Base-by-base conservation (phyloP, 1,140 invertebrate species). In the Hyles vespertilio region DNA sequence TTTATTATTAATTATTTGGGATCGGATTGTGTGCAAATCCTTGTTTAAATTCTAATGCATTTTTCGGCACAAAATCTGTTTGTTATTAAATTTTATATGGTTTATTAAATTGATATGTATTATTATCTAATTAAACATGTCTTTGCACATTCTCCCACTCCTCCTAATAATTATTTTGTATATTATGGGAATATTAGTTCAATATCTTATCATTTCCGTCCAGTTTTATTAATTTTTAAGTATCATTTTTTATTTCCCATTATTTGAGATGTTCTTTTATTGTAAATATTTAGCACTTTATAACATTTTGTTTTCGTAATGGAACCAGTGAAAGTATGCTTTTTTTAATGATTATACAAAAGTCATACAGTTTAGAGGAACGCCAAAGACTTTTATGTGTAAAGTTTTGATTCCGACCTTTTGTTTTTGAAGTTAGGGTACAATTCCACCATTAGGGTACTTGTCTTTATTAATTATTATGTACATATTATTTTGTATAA, bases 281-380 rank as follows among this genome's bases (percentile, higher is more conserved):
- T 61, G 58, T 84, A 74, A 79, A 82, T 74, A 82, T 84, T 81
- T 62, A 67, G 63, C 65, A 55, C 76, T 67, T 51, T 71, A 66
- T 12, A 62, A 59, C 58, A 8, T 40, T 62, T 61, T 51, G 61
- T 59, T 60, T 59, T 63, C 33, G 48, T 22, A 49, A 47, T 40
- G 12, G n/a, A 51, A 10, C 22, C 49, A 51, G 12, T 51, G 32
- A 51, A 51, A 54, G 55, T 55, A 68, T 62, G 58, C 51, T 70
- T 68, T 70, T 60, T 61, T 67, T 60, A 63, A 68, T 67, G 53
- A 63, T 75, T 74, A 40, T 70, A 69, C 70, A 72, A 77, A 74
- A 73, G 53, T 73, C 85, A 88, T 88, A 88, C 85, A 88, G 85
- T 88, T 78, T 86, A 88, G 85, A 81, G 72, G 70, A 77, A 83